Conservation (phyloP, 1,140 invertebrate genomes). For the Teleopsis dalmanni region DNA sequence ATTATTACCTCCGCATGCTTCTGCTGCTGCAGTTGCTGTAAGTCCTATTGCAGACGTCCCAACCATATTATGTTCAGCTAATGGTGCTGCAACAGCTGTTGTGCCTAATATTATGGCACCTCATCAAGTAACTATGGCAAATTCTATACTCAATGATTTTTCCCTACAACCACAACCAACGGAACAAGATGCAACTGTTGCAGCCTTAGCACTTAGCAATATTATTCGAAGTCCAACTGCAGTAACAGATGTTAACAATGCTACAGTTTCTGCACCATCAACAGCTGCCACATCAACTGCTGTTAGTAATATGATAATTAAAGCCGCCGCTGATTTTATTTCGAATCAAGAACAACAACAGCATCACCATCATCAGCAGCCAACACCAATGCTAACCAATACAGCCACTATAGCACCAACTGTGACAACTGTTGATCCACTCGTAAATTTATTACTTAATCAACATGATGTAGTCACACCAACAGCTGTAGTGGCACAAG, state of each 20-base stretch:
- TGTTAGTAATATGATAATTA: constrained; percentile 58
- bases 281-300: constrained; percentile 53
- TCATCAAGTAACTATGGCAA: constrained; percentile 41
- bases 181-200: constrained; percentile 35
- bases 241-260: constrained; percentile 44
- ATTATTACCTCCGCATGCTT: constrained; percentile 6
- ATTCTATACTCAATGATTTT: constrained; percentile 40
- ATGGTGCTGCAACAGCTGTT: constrained; percentile 47
- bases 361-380: constrained; percentile 24
- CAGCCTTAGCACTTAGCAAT: constrained; percentile 35
- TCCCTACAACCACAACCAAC: constrained; percentile 39
- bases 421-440: constrained; percentile 11
- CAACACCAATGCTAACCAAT: not conserved
- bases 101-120: constrained; percentile 46
- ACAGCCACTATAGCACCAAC: constrained; percentile 2
- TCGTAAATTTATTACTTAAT: constrained; percentile 15
- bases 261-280: constrained; percentile 22
- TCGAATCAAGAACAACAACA: constrained; percentile 47
- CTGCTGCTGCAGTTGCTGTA: not conserved
- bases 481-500: constrained; percentile 9
- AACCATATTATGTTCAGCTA: constrained; percentile 44
- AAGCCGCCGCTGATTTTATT: constrained; percentile 56
- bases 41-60: constrained; percentile 19
- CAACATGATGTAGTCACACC: constrained; percentile 6
- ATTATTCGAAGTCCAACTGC: constrained; percentile 40